Evolutionary conservation across 2,888 invertebrate species (phyloP), one percentile per base, ranked within the genome.

Genomic region (Leucophenga montana): DNA sequence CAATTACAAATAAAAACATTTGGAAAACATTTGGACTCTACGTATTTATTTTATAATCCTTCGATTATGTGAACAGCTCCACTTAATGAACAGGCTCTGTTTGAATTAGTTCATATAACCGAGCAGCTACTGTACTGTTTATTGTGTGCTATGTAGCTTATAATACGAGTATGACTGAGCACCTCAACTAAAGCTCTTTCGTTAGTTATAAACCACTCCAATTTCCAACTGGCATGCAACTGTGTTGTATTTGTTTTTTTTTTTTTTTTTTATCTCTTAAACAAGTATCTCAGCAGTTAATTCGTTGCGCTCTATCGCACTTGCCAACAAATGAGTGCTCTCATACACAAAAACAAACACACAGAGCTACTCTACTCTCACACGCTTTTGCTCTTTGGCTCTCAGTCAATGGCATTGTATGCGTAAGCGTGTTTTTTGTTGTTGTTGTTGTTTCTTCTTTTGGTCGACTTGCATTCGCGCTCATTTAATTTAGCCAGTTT

Each of bases 341-440:
- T 50, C 61, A 33, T 6, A 14, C n/a, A 22, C 27, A 56, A 72
- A 69, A 53, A n/a, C n/a, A 73, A n/a, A 57, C 69, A 64, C 64
- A 73, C 73, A 48, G 48, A 22, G n/a, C n/a, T 11, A 18, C 53
- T n/a, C 5, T 18, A 48, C 11, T 18, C 20, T 20, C 9, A 18
- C 16, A 61, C 67, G 44, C 69, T 66, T 67, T 53, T 31, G 50
- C 61, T 18, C 53, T 66, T 48, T 50, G 46, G 5, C 71, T 68
- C 71, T 62, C 61, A 39, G 8, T 39, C 1, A 5, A 39, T 39
- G 39, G 8, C 39, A n/a, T 31, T 27, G 50, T n/a, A 20, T 16
- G 65, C 54, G 20, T 54, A 33, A 27, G 27, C 39, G 33, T 66
- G 22, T 33, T 48, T 59, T 57, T 44, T n/a, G n/a, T 22, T 59